Evolutionary conservation across 2,888 invertebrate species (phyloP).

Genomic region (Helicoverpa assulta): DNA sequence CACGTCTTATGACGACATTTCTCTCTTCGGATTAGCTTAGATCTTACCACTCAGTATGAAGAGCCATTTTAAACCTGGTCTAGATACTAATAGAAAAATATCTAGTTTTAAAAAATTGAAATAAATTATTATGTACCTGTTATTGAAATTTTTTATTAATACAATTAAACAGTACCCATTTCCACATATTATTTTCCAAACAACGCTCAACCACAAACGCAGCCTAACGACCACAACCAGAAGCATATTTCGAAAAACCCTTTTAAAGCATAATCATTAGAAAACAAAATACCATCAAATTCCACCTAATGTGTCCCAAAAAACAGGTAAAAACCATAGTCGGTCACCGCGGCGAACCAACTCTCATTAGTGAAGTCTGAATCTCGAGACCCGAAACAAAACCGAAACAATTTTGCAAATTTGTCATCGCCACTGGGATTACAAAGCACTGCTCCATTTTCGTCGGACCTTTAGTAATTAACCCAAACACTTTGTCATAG

Average conservation of each 20-base stretch:
- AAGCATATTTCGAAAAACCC: conserved; percentile 46
- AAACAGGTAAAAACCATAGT: conserved; percentile 61
- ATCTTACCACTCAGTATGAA: not conserved
- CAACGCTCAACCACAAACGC: conserved; percentile 29
- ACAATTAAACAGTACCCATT: not conserved
- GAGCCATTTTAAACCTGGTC: not conserved
- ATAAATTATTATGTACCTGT: not conserved
- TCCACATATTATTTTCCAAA: conserved; percentile 11
- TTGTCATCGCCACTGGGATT: conserved; percentile 66
- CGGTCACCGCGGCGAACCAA: conserved; percentile 46
- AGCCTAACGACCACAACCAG: conserved; percentile 22
- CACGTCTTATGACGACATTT: conserved; percentile 2
- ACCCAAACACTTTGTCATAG: conserved; percentile 60
- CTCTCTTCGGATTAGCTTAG: not conserved
- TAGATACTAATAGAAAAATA: not conserved
- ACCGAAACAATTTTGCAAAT: conserved; percentile 69
- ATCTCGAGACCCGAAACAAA: conserved; percentile 61
- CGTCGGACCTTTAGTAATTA: conserved; percentile 63
- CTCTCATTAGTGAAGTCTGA: conserved; percentile 62
- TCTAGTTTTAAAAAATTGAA: not conserved
- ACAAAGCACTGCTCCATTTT: conserved; percentile 66
- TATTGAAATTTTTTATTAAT: not conserved
- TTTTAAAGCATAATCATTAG: conserved; percentile 50
- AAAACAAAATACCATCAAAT: conserved; percentile 47
- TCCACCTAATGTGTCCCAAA: conserved; percentile 43